Percentiles rank a stretch among this genome's conserved stretches.
These are phyloP conservation scores for Camponotus floridanus DNA, from an alignment of 1,140 invertebrate genomes.

Conservation along the genomic window DNA sequence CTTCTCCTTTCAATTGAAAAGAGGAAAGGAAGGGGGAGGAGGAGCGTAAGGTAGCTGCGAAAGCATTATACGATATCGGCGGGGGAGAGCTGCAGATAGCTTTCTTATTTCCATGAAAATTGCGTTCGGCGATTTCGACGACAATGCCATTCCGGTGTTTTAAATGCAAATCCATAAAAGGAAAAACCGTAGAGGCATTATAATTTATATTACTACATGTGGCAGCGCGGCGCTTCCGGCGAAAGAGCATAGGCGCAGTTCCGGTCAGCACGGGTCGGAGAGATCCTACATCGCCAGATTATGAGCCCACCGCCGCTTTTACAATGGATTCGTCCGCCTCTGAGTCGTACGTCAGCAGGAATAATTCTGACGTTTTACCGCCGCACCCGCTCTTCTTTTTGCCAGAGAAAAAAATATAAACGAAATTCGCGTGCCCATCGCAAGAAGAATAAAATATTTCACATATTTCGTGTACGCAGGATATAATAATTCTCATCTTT, in stretches of 20 bases:
- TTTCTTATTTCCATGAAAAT: conserved; percentile 81
- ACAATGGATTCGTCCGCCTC: conserved; percentile 83
- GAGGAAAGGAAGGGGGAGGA: background rate
- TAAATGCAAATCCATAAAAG: conserved; percentile 85
- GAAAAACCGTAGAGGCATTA: conserved; percentile 85
- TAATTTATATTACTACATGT: conserved; percentile 86
- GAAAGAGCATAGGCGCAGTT: conserved; percentile 85
- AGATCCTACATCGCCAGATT: conserved; percentile 86
- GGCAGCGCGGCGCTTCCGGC: conserved; percentile 84
- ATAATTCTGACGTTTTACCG: conserved; percentile 76
- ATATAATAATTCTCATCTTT: background rate
- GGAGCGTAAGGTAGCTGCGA: background rate
- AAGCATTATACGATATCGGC: conserved; percentile 2
- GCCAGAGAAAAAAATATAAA: conserved; percentile 18
- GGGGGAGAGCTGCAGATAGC: conserved; percentile 35
- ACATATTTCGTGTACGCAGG: no score
- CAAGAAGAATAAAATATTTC: background rate
- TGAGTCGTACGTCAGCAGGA: conserved; percentile 82
- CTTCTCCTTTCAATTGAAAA: background rate
- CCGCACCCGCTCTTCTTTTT: conserved; percentile 53
- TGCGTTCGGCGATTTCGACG: conserved; percentile 78
- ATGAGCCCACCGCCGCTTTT: conserved; percentile 82
- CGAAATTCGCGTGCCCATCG: background rate
- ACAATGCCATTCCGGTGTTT: conserved; percentile 80
- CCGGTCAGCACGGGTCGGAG: conserved; percentile 83